Evolutionary conservation across 2,797 vertebrate species (phyloP), one percentile per base, ranked within the genome.

Genomic region (Ficedula albicollis): DNA sequence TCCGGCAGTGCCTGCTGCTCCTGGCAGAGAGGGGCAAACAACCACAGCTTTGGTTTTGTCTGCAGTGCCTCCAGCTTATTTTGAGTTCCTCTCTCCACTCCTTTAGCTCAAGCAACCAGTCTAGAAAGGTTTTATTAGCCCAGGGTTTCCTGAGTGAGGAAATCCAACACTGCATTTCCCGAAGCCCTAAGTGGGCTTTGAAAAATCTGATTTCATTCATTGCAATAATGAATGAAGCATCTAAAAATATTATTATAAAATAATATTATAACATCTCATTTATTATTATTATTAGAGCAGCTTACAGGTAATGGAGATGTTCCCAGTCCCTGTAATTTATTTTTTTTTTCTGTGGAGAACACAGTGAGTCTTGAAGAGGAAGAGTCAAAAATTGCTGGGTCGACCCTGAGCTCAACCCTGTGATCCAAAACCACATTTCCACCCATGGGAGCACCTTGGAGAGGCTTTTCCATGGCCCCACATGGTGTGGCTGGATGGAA

Each of bases 401-500:
- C 13, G n/a, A 25, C 21, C 15, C 49, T 27, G 44, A 19, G 21
- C 25, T 15, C 52, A 41, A 2, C 3, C n/a, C 32, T 1, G 0
- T 10, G 63, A 8, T 9, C 21, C 39, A 34, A 18, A 20, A 8
- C 4, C 44, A 29, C 0, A 1, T 3, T 62, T 29, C n/a, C 49
- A 54, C 5, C 29, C 19, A 1, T 16, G 46, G 48, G 10, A 13
- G 5, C 1, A 0, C 19, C 41, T 8, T 10, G 59, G 38, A 23
- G n/a, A 38, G 21, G 16, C 15, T 55, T 21, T 44, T 38, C 19
- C 63, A 22, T 13, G 46, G 43, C 20, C 30, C n/a, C 22, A 4
- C n/a, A 13, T 0, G 2, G 68, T 23, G 41, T 25, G 59, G 20
- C 1, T 34, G 49, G 46, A n/a, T n/a, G n/a, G n/a, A n/a, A n/a